A percentile compares a stretch with the other conserved stretches of the same genome.
These are phyloP conservation scores for Potamilus streckersoni DNA, from an alignment of 1,140 invertebrate species.

Conservation along the genomic window DNA sequence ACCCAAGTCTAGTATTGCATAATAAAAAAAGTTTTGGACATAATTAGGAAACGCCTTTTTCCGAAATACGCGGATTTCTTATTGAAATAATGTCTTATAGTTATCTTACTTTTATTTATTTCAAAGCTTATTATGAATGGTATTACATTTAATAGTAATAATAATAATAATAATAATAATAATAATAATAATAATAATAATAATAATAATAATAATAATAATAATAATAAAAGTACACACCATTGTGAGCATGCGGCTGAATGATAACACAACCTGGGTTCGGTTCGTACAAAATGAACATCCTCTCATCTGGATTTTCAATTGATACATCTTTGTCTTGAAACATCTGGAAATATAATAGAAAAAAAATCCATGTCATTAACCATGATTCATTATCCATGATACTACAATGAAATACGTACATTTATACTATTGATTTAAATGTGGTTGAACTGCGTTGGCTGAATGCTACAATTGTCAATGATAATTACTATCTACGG, in stretches of 20 bases:
- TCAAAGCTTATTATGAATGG: too few species aligned
- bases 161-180: too few species aligned
- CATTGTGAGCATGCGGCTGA: constrained; percentile 17
- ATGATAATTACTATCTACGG: background rate
- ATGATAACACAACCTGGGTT: constrained; percentile 7
- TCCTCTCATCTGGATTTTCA: constrained; percentile 8
- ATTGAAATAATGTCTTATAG: too few species aligned
- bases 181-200: too few species aligned
- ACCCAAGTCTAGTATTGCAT: too few species aligned
- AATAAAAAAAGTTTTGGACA: too few species aligned
- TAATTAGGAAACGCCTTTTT: too few species aligned
- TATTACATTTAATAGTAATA: too few species aligned
- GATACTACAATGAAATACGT: background rate
- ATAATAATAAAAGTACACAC: too few species aligned
- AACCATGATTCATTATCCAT: background rate
- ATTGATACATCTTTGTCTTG: background rate
- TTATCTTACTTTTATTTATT: too few species aligned
- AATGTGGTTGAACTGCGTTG: background rate
- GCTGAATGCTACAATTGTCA: background rate
- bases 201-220: too few species aligned
- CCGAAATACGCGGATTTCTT: too few species aligned
- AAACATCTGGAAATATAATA: constrained; percentile 9
- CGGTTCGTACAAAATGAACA: constrained; percentile 16
- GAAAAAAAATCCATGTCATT: background rate
- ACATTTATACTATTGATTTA: background rate